These are phyloP conservation scores for Steinernema hermaphroditum DNA, from an alignment of 2,888 invertebrate genomes.

Conservation along the genomic window DNA sequence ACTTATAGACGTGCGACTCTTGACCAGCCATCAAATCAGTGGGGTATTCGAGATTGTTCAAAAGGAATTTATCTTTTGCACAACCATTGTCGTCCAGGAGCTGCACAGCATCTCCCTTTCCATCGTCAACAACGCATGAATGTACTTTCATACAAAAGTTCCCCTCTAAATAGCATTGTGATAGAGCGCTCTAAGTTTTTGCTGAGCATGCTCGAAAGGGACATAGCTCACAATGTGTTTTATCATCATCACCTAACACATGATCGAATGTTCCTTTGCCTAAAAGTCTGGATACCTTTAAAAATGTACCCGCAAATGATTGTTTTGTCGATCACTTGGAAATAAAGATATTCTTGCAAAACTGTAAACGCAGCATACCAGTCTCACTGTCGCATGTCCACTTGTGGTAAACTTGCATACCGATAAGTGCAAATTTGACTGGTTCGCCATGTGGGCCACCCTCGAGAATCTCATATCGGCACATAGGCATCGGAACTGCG, in stretches of 20 bases:
- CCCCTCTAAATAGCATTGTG: constrained; percentile 41
- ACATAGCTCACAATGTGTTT: no score
- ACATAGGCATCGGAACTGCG: constrained; percentile 62
- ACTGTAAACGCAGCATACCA: no score
- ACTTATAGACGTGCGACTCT: constrained; percentile 65
- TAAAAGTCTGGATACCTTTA: no score
- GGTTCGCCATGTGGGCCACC: constrained; percentile 60
- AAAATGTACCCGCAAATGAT: no score
- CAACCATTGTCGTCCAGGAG: constrained; percentile 48
- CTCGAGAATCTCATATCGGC: constrained; percentile 61
- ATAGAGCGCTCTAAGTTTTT: no score
- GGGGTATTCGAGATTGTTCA: constrained; percentile 64
- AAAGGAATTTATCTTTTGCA: constrained; percentile 60
- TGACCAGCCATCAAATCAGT: constrained; percentile 61
- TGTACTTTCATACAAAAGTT: constrained; percentile 63
- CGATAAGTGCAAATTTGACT: constrained; percentile 59
- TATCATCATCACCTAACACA: no score
- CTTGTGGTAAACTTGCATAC: constrained; percentile 56
- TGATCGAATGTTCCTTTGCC: no score
- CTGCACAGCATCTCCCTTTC: constrained; percentile 55
- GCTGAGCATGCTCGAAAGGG: no score
- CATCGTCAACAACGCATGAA: constrained; percentile 62
- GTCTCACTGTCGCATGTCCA: constrained; percentile 63
- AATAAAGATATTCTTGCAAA: no score
- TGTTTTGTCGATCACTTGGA: no score